These are phyloP conservation scores for Corapipo altera DNA, from an alignment of 2,113 vertebrate species.

Conservation along the genomic window DNA sequence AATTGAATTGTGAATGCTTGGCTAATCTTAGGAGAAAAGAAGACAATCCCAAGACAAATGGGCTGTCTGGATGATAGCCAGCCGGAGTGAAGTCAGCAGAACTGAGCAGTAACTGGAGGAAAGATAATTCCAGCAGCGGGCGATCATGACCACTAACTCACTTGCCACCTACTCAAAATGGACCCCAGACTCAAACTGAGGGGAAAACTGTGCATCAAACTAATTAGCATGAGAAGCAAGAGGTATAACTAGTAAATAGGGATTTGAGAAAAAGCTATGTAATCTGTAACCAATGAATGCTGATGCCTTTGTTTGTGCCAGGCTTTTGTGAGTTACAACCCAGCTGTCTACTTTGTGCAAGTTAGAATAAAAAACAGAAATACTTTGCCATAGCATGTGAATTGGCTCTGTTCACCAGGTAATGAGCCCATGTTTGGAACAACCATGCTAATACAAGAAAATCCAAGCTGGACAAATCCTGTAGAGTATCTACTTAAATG, in stretches of 20 bases:
- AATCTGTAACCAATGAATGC: background rate
- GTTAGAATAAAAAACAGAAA: background rate
- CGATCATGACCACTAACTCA: background rate
- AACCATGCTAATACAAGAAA: background rate
- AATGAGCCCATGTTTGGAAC: background rate
- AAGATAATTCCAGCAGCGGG: background rate
- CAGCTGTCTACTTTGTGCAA: background rate
- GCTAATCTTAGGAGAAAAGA: background rate
- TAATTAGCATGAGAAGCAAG: background rate
- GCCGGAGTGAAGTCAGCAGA: background rate
- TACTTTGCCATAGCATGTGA: background rate
- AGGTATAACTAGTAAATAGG: background rate
- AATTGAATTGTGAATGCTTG: background rate
- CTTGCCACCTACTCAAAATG: background rate
- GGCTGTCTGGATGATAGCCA: background rate
- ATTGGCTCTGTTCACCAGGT: background rate
- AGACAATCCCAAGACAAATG: background rate
- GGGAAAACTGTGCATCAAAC: background rate
- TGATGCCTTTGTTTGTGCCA: background rate
- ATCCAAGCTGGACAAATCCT: background rate
- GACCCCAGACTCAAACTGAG: background rate
- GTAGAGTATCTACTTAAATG: background rate
- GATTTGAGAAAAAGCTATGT: background rate
- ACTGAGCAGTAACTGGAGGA: background rate
- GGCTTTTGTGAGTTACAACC: background rate